Conservation (phyloP, 2,888 invertebrate species). For the Polyploca ridens region DNA sequence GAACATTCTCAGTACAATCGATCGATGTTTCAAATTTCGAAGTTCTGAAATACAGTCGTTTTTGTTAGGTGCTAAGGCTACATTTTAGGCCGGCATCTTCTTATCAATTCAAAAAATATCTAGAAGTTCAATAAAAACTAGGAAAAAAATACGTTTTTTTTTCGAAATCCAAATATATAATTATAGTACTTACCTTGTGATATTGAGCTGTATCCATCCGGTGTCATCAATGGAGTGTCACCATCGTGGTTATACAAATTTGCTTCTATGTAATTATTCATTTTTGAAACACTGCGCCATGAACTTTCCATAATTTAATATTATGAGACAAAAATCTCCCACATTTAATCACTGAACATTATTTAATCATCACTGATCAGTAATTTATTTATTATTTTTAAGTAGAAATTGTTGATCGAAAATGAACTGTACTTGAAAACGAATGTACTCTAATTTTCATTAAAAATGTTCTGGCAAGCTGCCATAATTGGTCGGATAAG, state of each 20-base stretch:
- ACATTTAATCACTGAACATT: background rate
- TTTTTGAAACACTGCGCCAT: background rate
- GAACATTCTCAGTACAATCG: no score
- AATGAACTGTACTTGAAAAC: background rate
- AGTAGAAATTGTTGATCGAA: background rate
- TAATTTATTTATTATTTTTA: background rate
- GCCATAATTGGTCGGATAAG: background rate
- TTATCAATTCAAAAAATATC: no score
- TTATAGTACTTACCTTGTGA: conserved; percentile 63
- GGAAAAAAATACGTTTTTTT: no score
- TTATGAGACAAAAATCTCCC: background rate
- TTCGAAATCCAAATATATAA: background rate
- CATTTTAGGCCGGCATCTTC: no score
- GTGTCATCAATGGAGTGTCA: conserved; percentile 75
- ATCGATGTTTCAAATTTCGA: no score
- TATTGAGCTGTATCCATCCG: conserved; percentile 77
- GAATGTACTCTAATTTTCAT: background rate
- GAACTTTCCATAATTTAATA: background rate
- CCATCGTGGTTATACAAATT: conserved; percentile 64
- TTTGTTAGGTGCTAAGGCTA: no score
- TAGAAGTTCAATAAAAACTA: no score
- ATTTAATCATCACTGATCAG: background rate
- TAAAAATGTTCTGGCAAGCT: background rate
- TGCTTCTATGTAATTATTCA: conserved; percentile 1
- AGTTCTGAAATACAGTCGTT: no score